Conservation (phyloP, 2,888 invertebrate species). For the Trachelus tabidus region DNA sequence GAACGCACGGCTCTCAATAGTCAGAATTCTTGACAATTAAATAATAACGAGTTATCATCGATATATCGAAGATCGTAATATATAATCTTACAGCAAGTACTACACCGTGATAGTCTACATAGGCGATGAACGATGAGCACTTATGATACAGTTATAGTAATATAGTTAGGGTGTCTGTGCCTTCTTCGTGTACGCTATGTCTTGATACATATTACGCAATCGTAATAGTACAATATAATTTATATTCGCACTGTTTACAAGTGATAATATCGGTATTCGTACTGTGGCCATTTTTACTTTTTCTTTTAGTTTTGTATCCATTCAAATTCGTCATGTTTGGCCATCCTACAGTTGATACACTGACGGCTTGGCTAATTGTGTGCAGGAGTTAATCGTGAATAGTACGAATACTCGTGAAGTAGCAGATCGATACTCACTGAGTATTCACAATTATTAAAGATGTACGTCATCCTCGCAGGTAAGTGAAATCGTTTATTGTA, state of each 20-base stretch:
- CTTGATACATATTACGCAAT: not conserved
- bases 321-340: not conserved
- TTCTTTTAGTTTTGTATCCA: not conserved
- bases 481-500: conserved; percentile 1
- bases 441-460: not conserved
- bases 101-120: conserved; percentile 27
- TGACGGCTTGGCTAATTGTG: not conserved
- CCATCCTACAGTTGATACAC: not conserved
- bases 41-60: conserved; percentile 1
- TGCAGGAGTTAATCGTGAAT: not conserved
- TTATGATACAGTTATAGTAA: conserved; percentile 18
- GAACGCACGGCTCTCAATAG: not conserved
- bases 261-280: not conserved
- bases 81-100: conserved; percentile 23
- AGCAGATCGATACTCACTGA: not conserved
- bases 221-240: not conserved
- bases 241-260: not conserved
- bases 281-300: not conserved
- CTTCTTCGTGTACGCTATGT: conserved; percentile 1
- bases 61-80: conserved; percentile 14
- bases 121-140: conserved; percentile 35
- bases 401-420: not conserved
- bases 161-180: not conserved
- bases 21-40: not conserved
- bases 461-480: not conserved